Base-by-base conservation (phyloP, 2,888 invertebrate species). In the Ochlodes sylvanus region DNA sequence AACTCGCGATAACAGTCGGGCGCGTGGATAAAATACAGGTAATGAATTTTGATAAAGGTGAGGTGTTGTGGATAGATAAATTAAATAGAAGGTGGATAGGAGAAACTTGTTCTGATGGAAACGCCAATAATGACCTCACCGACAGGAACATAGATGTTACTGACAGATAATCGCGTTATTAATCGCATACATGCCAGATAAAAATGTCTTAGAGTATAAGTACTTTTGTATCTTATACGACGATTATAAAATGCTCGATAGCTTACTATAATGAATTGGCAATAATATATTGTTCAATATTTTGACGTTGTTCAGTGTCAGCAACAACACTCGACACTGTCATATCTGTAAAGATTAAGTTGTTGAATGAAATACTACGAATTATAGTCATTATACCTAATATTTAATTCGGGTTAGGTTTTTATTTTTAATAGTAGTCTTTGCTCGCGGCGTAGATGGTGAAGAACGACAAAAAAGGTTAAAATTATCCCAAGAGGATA, bases 11-110 rank as follows among this genome's bases (percentile, higher is more conserved):
- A 92, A 88, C 82, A 83, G 83, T 82, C 83, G 79, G 76, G 79
- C 83, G 84, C 84, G 85, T 87, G 86, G 85, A 89, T 89, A 86
- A 89, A 86, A 88, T 88, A 87, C 87, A 84, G 88, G 87, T 90
- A 92, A 91, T 92, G 88, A 89, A 88, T 88, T 87, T 86, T 87
- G 88, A 89, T 90, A 87, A 84, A 86, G 85, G 81, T 82, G 77
- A 79, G 74, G 77, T 77, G 74, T 79, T 76, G 76, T 76, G 79
- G 75, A 77, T 80, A 81, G 79, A 83, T 82, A 81, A 81, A 82
- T 81, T 78, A 79, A 78, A 79, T 79, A 76, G 77, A 78, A 78
- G 70, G 75, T 69, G 74, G 76, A 47, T 74, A 76, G 70, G 72
- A 74, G 76, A 79, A 81, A 82, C 80, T 76, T 76, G 82, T 81